phyloP scores from a whole-genome alignment of 2,888 invertebrate genomes.

The Drosophila vallismaia region DNA sequence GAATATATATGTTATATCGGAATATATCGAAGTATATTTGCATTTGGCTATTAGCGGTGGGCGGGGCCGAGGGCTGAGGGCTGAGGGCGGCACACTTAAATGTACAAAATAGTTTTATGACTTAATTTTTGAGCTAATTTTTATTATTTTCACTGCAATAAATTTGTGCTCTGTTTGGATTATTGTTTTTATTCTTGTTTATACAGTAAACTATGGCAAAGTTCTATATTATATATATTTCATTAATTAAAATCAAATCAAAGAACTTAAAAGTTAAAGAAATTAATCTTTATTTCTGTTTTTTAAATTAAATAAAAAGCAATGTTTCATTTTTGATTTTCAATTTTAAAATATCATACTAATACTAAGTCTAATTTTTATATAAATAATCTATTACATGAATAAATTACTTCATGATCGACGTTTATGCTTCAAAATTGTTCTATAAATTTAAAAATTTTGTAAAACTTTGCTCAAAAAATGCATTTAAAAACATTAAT shows the following conservation, averaged over 20 bases:
- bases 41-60: slow-evolving; percentile 25
- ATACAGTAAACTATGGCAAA: slow-evolving; percentile 7
- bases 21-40: slow-evolving; percentile 6
- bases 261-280: too few species aligned
- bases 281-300: too few species aligned
- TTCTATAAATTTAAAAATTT: too few species aligned
- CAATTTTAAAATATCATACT: too few species aligned
- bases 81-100: slow-evolving; percentile 64
- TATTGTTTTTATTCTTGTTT: slow-evolving; percentile 21
- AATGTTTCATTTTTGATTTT: too few species aligned
- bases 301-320: too few species aligned
- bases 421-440: too few species aligned
- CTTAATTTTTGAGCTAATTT: slow-evolving; percentile 72
- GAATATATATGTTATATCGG: background rate
- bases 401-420: too few species aligned
- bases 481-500: background rate
- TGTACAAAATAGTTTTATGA: slow-evolving; percentile 65
- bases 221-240: background rate
- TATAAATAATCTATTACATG: too few species aligned
- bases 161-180: slow-evolving; percentile 38
- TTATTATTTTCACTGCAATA: slow-evolving; percentile 53
- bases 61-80: background rate
- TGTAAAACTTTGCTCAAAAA: too few species aligned
- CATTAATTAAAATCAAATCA: background rate
- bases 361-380: too few species aligned